These are phyloP conservation scores for Pampus argenteus DNA, from an alignment of 2,797 vertebrate genomes.

Conservation along the genomic window DNA sequence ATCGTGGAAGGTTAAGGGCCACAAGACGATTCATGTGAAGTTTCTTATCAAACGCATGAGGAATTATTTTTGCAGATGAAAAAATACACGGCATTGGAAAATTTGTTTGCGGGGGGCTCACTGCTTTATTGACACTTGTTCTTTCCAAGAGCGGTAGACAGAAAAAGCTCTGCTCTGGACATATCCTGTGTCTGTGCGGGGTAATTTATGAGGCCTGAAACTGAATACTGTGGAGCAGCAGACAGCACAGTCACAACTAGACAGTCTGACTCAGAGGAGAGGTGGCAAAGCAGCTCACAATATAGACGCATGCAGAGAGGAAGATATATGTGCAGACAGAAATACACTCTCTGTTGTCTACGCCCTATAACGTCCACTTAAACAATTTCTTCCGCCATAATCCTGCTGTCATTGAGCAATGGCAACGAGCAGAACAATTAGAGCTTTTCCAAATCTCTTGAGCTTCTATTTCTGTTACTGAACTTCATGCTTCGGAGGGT, in stretches of 20 bases:
- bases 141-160: conserved; percentile 74
- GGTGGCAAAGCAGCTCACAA: conserved; percentile 49
- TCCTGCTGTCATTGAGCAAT: conserved; percentile 27
- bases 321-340: conserved; percentile 57
- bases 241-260: conserved; percentile 56
- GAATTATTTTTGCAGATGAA: conserved; percentile 52
- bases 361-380: conserved; percentile 44
- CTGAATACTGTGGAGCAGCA: conserved; percentile 61
- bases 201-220: conserved; percentile 79
- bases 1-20: conserved; percentile 42
- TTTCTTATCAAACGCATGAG: conserved; percentile 21
- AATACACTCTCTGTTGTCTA: conserved; percentile 47
- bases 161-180: conserved; percentile 70
- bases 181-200: conserved; percentile 66
- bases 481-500: conserved; percentile 51
- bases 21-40: conserved; percentile 38
- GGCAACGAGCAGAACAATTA: conserved; percentile 66
- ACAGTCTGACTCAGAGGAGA: conserved; percentile 53
- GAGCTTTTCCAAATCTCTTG: conserved; percentile 60
- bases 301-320: conserved; percentile 52
- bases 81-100: conserved; percentile 41
- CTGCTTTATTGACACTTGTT: conserved; percentile 62
- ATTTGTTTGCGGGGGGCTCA: conserved; percentile 23
- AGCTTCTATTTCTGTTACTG: conserved; percentile 58
- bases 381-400: conserved; percentile 51